Evolutionary conservation across 1,140 invertebrate genomes (phyloP).

Genomic region (Aphelinus atriplicis): DNA sequence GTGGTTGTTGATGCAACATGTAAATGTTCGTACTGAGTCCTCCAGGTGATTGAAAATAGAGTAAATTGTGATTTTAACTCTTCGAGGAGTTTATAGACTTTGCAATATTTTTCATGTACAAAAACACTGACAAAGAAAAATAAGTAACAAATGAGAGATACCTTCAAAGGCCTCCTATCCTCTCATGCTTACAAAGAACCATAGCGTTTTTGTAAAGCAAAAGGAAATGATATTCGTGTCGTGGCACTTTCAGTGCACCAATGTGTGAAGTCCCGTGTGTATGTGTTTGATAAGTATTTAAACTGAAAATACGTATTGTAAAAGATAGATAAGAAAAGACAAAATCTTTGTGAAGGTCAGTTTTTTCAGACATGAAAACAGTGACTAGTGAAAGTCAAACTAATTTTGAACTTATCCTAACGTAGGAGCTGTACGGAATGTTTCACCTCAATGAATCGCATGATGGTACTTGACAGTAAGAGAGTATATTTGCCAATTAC

Average conservation of each 20-base stretch:
- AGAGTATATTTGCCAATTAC: slow-evolving; percentile 29
- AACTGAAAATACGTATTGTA: not conserved
- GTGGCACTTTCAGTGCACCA: slow-evolving; percentile 33
- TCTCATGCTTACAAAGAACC: slow-evolving; percentile 39
- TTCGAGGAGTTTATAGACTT: slow-evolving; percentile 27
- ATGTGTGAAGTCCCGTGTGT: slow-evolving; percentile 22
- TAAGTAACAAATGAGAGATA: slow-evolving; percentile 19
- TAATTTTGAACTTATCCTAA: slow-evolving; percentile 33
- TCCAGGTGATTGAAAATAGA: slow-evolving; percentile 10
- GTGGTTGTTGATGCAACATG: slow-evolving; percentile 24
- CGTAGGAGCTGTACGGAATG: slow-evolving; percentile 23
- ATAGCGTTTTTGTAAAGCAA: slow-evolving; percentile 28
- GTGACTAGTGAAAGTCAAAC: not conserved
- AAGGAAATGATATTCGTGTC: slow-evolving; percentile 12
- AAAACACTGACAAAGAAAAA: slow-evolving; percentile 8
- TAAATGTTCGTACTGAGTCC: slow-evolving; percentile 11
- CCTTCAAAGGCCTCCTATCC: slow-evolving; percentile 29
- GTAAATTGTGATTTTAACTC: slow-evolving; percentile 19
- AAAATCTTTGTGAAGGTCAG: not conserved
- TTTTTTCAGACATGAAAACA: slow-evolving; percentile 2
- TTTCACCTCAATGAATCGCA: slow-evolving; percentile 14
- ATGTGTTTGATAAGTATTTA: slow-evolving; percentile 10
- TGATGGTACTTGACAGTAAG: not conserved
- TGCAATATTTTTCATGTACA: slow-evolving; percentile 35
- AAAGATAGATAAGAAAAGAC: not conserved